phyloP scores from a whole-genome alignment of 2,797 vertebrate species.

The Adrianichthys oophorus region DNA sequence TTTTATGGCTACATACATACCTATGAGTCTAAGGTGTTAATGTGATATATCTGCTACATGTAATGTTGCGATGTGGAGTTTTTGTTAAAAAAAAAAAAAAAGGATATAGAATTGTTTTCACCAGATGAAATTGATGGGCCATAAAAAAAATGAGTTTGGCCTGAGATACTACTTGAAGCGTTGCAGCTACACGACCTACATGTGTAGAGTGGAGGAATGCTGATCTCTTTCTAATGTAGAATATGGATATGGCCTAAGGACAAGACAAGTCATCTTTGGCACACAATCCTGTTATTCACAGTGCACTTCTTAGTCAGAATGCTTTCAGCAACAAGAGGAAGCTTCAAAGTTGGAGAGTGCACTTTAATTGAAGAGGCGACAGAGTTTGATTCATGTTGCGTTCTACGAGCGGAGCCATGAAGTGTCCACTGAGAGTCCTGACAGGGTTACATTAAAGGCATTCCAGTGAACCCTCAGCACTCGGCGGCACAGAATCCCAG shows the following conservation, averaged over 20 bases:
- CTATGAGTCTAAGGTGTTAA: too few species aligned
- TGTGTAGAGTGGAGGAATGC: conserved; percentile 60
- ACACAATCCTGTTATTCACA: conserved; percentile 45
- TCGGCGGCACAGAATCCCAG: conserved; percentile 48
- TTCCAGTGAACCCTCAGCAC: conserved; percentile 62
- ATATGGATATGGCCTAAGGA: conserved; percentile 62
- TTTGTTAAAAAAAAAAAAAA: too few species aligned
- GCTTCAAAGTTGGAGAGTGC: conserved; percentile 31
- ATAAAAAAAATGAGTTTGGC: conserved; percentile 61
- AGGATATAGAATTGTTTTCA: background rate
- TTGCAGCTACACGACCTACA: conserved; percentile 68
- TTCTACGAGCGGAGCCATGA: conserved; percentile 51
- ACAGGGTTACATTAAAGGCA: conserved; percentile 72
- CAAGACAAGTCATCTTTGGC: conserved; percentile 52
- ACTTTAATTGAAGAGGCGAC: conserved; percentile 56
- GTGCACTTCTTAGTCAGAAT: conserved; percentile 45
- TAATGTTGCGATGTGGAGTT: too few species aligned
- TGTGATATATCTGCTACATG: too few species aligned
- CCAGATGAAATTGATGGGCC: conserved; percentile 38
- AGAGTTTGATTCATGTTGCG: conserved; percentile 59
- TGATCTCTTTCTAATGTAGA: conserved; percentile 67
- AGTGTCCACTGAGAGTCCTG: conserved; percentile 59
- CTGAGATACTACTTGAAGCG: conserved; percentile 33
- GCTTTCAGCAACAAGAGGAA: conserved; percentile 35
- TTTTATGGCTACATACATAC: too few species aligned